A percentile compares a stretch with the other conserved stretches of the same genome.
Evolutionary conservation across 2,113 vertebrate species (phyloP).

Genomic region (Aptenodytes patagonicus): DNA sequence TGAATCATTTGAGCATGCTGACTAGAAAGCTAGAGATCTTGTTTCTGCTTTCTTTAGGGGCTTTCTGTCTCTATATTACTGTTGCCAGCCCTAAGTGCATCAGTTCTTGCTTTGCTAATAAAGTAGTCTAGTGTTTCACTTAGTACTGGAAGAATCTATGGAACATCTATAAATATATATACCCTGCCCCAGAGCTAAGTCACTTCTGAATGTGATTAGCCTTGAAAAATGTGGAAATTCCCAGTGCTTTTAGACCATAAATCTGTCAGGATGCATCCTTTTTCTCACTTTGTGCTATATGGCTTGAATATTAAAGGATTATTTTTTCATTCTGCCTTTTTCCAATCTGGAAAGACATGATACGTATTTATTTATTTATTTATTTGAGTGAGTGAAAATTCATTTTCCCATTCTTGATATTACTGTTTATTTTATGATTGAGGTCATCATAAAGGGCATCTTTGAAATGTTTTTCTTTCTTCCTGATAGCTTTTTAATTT

Average conservation of each 20-base stretch:
- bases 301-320: neutral
- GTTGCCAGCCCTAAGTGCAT: neutral
- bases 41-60: neutral
- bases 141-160: neutral
- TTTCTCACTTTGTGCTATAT: neutral
- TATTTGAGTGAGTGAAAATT: neutral
- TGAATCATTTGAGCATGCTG: neutral
- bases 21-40: neutral
- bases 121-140: neutral
- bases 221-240: neutral
- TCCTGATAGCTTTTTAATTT: neutral
- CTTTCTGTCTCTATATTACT: neutral
- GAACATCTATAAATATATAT: neutral
- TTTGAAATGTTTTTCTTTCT: neutral
- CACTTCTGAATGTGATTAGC: neutral
- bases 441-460: neutral
- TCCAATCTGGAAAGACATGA: neutral
- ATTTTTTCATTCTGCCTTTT: neutral
- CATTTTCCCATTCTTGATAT: neutral
- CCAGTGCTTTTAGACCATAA: conserved; percentile 30
- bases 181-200: neutral
- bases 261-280: neutral
- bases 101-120: neutral
- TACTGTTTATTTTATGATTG: neutral
- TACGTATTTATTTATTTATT: neutral